Evolutionary conservation across 2,797 vertebrate species (phyloP).

Genomic region (Cossypha niveicapilla): DNA sequence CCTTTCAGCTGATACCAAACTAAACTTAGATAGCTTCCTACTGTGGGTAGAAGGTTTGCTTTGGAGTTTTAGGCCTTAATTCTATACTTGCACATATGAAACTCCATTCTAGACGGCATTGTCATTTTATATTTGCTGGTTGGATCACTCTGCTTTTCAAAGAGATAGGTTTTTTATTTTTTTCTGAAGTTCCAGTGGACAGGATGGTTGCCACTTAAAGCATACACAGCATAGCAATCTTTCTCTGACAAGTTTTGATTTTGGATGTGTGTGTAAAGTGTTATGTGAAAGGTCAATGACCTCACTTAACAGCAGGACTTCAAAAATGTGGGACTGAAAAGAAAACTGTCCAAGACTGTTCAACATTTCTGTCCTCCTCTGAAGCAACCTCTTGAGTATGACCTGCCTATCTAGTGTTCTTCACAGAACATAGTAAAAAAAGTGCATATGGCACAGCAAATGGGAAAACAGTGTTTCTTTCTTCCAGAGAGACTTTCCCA

Average conservation of each 20-base stretch:
- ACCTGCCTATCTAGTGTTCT: not conserved
- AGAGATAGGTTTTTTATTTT: not conserved
- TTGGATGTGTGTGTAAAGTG: not conserved
- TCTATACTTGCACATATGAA: not conserved
- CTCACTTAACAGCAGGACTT: not conserved
- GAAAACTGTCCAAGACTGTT: not conserved
- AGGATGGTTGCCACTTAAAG: not conserved
- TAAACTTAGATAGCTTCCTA: not conserved
- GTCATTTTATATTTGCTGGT: not conserved
- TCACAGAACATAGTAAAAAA: not conserved
- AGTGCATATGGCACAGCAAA: not conserved
- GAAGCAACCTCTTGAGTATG: not conserved
- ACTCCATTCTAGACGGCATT: not conserved
- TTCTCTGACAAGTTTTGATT: not conserved
- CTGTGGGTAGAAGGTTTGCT: not conserved
- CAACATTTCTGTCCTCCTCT: not conserved
- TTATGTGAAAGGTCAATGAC: not conserved
- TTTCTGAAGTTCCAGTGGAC: not conserved
- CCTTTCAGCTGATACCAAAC: not conserved
- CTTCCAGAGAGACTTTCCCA: not conserved
- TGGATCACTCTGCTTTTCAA: not conserved
- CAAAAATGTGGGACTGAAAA: not conserved
- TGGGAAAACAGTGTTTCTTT: not conserved
- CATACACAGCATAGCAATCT: not conserved
- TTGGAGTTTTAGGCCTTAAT: not conserved